Percentiles rank a stretch among this genome's conserved stretches.
Evolutionary conservation across 92 coral and sea anemone genomes (phyloP).

Genomic region (Epizoanthus fatuus): DNA sequence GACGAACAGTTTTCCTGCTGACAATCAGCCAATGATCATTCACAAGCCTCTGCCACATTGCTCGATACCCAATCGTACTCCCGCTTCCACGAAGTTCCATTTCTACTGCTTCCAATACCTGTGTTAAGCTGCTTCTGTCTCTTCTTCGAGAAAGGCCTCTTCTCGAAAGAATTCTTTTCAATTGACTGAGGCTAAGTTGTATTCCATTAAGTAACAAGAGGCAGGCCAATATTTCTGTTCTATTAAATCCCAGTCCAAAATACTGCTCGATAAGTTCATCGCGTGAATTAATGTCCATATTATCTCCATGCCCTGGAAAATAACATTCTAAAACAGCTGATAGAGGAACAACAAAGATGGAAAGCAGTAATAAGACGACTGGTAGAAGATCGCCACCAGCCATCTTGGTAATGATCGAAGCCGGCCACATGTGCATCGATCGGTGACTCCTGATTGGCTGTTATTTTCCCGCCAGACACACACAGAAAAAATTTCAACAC

Average conservation of each 20-base stretch:
- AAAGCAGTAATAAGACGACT: conserved; percentile 18
- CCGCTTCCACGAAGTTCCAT: conserved; percentile 47
- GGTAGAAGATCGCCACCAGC: conserved; percentile 19
- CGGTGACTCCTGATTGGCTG: conserved; percentile 6
- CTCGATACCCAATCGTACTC: conserved; percentile 45
- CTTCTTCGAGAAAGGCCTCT: conserved; percentile 23
- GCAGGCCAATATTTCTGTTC: conserved; percentile 40
- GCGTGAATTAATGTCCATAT: conserved; percentile 21
- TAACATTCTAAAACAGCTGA: conserved; percentile 30
- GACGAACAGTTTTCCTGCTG: conserved; percentile 30
- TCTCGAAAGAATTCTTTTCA: conserved; percentile 41
- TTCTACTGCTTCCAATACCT: conserved; percentile 32
- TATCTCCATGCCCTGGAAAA: conserved; percentile 22
- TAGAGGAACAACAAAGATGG: conserved; percentile 29
- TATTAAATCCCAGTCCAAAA: conserved; percentile 39
- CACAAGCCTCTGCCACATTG: conserved; percentile 47
- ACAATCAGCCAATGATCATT: conserved; percentile 34
- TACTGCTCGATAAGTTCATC: conserved; percentile 40
- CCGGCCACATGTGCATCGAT: conserved; percentile 18
- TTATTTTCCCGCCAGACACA: conserved; percentile 11
- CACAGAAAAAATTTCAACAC: not conserved
- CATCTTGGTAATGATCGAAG: conserved; percentile 14
- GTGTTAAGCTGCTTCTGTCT: conserved; percentile 15
- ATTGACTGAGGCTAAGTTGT: conserved; percentile 40
- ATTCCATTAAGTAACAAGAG: conserved; percentile 29